Conservation (phyloP, 1,140 invertebrate species). For the Dendrolimus kikuchii region DNA sequence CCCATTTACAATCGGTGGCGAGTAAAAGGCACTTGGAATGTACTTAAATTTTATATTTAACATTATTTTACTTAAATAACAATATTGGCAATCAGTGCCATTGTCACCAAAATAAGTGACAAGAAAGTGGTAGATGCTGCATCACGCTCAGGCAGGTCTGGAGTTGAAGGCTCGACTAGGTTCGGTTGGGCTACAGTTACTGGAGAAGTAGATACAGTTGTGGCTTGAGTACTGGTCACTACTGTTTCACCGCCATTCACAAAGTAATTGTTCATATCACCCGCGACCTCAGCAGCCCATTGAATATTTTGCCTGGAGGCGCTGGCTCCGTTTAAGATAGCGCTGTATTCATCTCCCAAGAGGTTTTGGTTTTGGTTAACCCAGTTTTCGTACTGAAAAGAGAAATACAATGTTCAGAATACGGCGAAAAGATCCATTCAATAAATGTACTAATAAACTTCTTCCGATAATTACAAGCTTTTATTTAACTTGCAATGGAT, state of each 20-base stretch:
- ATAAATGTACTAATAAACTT: too few species aligned
- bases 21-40: neutral
- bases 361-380: constrained; percentile 17
- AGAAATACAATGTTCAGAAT: constrained; percentile 1
- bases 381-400: constrained; percentile 46
- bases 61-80: constrained; percentile 19
- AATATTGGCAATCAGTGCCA: constrained; percentile 24
- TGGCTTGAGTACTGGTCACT: constrained; percentile 9
- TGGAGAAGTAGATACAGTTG: constrained; percentile 1
- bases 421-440: too few species aligned
- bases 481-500: too few species aligned
- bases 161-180: constrained; percentile 17
- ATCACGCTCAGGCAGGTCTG: constrained; percentile 22
- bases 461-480: too few species aligned
- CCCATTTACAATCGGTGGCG: constrained; percentile 9
- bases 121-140: constrained; percentile 29
- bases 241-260: constrained; percentile 18
- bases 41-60: neutral
- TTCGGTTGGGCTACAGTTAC: constrained; percentile 13
- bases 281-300: constrained; percentile 20
- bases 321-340: constrained; percentile 20
- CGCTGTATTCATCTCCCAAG: constrained; percentile 21
- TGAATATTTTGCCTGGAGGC: constrained; percentile 20
- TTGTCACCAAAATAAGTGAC: constrained; percentile 20
- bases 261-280: constrained; percentile 37